Evolutionary conservation across 2,888 invertebrate genomes (phyloP).

Genomic region (Elaeidobius kamerunicus): DNA sequence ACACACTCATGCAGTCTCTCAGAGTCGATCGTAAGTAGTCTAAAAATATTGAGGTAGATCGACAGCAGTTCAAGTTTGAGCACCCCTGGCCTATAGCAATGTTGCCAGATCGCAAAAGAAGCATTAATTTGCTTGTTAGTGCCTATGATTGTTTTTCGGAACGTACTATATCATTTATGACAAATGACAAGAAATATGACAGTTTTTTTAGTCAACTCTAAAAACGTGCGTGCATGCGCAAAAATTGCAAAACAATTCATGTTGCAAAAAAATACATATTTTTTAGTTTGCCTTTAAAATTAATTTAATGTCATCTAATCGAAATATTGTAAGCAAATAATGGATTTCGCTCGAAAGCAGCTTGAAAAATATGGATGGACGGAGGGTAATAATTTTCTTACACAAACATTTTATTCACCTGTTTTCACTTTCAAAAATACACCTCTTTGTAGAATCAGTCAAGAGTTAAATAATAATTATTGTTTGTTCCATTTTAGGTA

Average conservation of each 20-base stretch:
- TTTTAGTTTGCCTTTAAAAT: too few species aligned
- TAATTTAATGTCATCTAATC: too few species aligned
- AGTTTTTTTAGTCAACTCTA: background rate
- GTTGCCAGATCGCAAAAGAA: too few species aligned
- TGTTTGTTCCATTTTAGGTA: constrained; percentile 58
- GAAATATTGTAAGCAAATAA: constrained; percentile 37
- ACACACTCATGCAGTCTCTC: too few species aligned
- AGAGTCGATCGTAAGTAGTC: too few species aligned
- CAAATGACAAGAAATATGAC: background rate
- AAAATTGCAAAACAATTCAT: background rate
- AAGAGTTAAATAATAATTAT: background rate
- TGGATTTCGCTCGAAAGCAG: constrained; percentile 71
- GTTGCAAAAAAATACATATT: too few species aligned
- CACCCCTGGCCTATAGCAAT: too few species aligned
- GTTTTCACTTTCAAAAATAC: constrained; percentile 10
- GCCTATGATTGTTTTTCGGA: background rate
- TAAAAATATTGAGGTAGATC: too few species aligned
- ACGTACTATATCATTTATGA: background rate
- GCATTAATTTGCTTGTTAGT: too few species aligned
- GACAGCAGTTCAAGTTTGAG: background rate
- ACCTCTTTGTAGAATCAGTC: background rate
- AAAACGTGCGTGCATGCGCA: background rate
- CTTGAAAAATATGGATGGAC: constrained; percentile 76
- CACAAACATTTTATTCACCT: background rate
- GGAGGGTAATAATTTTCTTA: constrained; percentile 52